Base-by-base conservation (phyloP, 2,113 vertebrate genomes). In the Amblyornis subalaris region DNA sequence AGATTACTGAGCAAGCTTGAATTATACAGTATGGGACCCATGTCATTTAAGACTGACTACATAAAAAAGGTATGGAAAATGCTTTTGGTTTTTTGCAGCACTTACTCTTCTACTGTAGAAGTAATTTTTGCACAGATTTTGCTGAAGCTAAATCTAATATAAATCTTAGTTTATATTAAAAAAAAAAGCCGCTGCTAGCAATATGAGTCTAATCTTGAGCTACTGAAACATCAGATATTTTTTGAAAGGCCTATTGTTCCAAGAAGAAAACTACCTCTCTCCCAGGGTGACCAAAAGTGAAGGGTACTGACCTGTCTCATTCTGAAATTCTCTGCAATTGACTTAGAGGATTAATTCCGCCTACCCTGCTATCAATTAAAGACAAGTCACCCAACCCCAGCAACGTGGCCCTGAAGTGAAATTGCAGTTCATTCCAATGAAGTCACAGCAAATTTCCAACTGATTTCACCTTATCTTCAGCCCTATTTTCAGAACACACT, bases 401-500 rank as follows among this genome's bases (percentile, higher is more conserved):
- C 17, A 66, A 45, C 0, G 0, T 3, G 31, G 35, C 14, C 28
- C 21, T 1, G 2, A 65, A 71, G 23, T 33, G n/a, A 82, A 93
- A 66, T 0, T 3, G 1, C 9, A 58, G 25, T 20, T 38, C 36
- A 38, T 38, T 73, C 44, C 36, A 47, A 23, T 28, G 6, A 93
- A 77, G 38, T 66, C 64, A 64, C 28, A 44, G 44, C 15, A 80
- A 58, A 77, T 67, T 73, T 83, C 69, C 51, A 82, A 85, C 28
- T 18, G n/a, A 71, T 50, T 74, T 91, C 47, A 61, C 60, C 38
- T 85, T 88, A 85, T 91, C 78, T 85, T 77, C 28, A 85, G 40
- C 45, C 14, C 17, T 83, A 33, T 88, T 91, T 94, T 90, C 72
- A 88, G 60, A 94, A 95, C 29, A 82, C 17, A 64, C 62, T 78